A percentile compares a stretch with the other conserved stretches of the same genome.
These are phyloP conservation scores for Chrysocyon brachyurus DNA, from an alignment of 2,797 vertebrate species.

Conservation along the genomic window DNA sequence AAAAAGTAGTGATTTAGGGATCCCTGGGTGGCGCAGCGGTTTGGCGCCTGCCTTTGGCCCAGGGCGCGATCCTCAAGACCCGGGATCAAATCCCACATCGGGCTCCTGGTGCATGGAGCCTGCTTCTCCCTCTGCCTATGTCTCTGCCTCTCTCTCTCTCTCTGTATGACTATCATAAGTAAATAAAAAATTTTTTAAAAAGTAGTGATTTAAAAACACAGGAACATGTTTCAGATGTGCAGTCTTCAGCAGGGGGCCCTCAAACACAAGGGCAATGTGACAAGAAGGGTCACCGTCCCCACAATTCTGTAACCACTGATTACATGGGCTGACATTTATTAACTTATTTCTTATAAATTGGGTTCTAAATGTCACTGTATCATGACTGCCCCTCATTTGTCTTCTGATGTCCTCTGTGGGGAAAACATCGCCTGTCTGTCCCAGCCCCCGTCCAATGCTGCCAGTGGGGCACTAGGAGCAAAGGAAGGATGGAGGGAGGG, in stretches of 20 bases:
- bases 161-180: too few species aligned
- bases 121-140: too few species aligned
- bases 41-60: too few species aligned
- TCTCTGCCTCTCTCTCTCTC: too few species aligned
- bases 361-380: too few species aligned
- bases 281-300: background rate
- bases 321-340: too few species aligned
- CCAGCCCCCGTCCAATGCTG: background rate
- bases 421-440: accelerated
- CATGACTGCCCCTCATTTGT: accelerated
- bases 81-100: too few species aligned
- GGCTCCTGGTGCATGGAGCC: too few species aligned
- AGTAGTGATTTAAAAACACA: background rate
- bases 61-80: too few species aligned
- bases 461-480: background rate
- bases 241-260: background rate
- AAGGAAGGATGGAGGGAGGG: background rate
- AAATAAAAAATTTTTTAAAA: background rate
- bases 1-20: background rate
- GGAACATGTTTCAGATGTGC: accelerated
- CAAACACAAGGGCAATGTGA: accelerated
- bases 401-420: background rate
- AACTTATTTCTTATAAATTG: accelerated
- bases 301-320: too few species aligned
- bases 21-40: too few species aligned